Evolutionary conservation across 1,140 invertebrate genomes (phyloP), one percentile per base, ranked within the genome.

Genomic region (Pseudomyrmex gracilis): DNA sequence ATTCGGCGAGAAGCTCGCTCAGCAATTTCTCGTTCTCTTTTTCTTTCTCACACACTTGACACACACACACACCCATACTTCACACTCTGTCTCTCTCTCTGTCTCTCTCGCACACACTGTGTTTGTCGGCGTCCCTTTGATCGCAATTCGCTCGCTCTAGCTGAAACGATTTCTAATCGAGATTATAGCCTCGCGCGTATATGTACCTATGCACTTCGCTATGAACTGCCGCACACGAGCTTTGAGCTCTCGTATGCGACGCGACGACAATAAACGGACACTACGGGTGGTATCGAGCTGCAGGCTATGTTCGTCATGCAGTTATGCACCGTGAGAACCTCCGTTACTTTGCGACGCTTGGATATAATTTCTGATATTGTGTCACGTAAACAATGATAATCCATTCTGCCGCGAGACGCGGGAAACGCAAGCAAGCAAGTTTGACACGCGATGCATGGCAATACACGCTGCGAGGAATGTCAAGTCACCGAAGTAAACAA

Each of bases 301-400:
- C 66, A 70, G 66, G 53, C 76, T 70, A 80, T 49, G 66, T 66
- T 80, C 64, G 76, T 70, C 76, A 80, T 71, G 66, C 76, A 60
- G 76, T 80, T 80, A 80, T 80, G 76, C 66, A 49, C 43, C 76
- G 66, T 70, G 76, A 80, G 76, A 71, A 71, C 66, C 66, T 7
- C 34, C 71, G 66, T 80, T 80, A 80, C 76, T 80, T 80, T 80
- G 55, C 76, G 53, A 80, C 66, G 55, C 66, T 70, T 49, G 76
- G 45, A 70, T 80, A 70, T 80, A 80, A 80, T 80, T 80, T 80
- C 76, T 80, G 76, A 80, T 80, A 80, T 20, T 34, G 66, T 71
- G 76, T 71, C 76, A 80, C 76, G 76, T 80, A 80, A 80, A 80
- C 76, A 80, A 80, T 80, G 66, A 45, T 80, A 80, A 80, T 80